Base-by-base conservation (phyloP, 2,113 vertebrate genomes). In the Poecile atricapillus region DNA sequence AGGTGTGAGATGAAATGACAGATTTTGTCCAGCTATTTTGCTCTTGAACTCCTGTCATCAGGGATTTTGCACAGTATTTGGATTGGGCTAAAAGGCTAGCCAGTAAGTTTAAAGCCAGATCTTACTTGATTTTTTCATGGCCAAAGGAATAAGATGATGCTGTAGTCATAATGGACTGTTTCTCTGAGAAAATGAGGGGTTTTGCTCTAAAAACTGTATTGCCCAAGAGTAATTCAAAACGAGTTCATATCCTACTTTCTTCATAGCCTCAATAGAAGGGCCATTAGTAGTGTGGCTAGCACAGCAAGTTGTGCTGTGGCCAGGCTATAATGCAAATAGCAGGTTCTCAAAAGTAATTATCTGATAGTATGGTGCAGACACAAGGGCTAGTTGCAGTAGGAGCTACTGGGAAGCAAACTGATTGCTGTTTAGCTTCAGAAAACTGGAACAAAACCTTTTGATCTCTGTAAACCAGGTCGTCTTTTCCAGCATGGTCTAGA, bases 251-350 rank as follows among this genome's bases (percentile, higher is more conserved):
- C 24, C 37, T 86, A 1, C 28, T 19, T 86, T 90, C 39, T 80
- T 81, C 2, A 1, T 19, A 65, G 41, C 31, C 28, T 73, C 83
- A 77, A 49, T n/a, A 71, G 62, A 76, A 49, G 16, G 81, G 55
- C 30, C 52, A n/a, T 74, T 88, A 80, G 75, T 90, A 47, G 35
- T 19, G 23, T 58, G 78, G 67, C 64, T 56, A 85, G 63, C 28
- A 17, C 5, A 33, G 33, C 43, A 83, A 67, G 52, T 92, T 80
- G 58, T 55, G 35, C 55, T 89, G 91, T 86, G 86, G 56, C 35
- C 64, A 75, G 63, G 39, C 58, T 88, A 37, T 86, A 92, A 93
- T 71, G 53, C 49, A 96, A 81, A 90, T 79, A 90, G 76, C 79
- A 93, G 80, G 83, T 93, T 95, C 89, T 83, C 55, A 47, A 39